Evolutionary conservation across 2,113 vertebrate species (phyloP).

Genomic region (Pyrgilauda ruficollis): DNA sequence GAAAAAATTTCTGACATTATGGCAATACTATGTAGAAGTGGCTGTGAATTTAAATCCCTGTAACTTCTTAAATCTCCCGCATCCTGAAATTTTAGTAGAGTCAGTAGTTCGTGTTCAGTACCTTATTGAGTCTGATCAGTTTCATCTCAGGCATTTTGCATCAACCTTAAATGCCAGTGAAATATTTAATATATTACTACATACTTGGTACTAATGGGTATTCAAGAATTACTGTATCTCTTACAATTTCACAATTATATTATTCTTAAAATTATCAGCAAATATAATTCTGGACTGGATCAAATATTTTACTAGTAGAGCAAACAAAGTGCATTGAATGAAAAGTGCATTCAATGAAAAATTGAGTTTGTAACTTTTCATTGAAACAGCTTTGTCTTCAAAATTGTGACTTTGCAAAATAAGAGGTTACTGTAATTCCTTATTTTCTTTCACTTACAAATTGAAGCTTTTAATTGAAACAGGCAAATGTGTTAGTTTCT

Average conservation of each 20-base stretch:
- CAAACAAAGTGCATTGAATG: not conserved
- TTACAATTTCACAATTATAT: not conserved
- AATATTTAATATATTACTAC: not conserved
- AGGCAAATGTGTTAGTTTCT: not conserved
- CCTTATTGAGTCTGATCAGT: not conserved
- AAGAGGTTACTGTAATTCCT: not conserved
- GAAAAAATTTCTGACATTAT: not conserved
- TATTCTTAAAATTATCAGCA: not conserved
- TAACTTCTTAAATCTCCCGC: not conserved
- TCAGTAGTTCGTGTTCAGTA: not conserved
- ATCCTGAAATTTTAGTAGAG: not conserved
- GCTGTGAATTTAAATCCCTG: not conserved
- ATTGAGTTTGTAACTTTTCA: not conserved
- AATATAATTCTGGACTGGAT: not conserved
- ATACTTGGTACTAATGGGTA: not conserved
- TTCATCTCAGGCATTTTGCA: not conserved
- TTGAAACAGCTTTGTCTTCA: not conserved
- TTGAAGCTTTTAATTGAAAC: not conserved
- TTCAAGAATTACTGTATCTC: not conserved
- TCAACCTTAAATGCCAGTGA: not conserved
- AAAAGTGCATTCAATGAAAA: not conserved
- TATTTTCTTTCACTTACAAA: not conserved
- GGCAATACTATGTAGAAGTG: not conserved
- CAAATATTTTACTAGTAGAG: not conserved
- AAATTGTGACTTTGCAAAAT: not conserved